phyloP scores from a whole-genome alignment of 1,140 invertebrate species.

The Zaprionus gabonicus region DNA sequence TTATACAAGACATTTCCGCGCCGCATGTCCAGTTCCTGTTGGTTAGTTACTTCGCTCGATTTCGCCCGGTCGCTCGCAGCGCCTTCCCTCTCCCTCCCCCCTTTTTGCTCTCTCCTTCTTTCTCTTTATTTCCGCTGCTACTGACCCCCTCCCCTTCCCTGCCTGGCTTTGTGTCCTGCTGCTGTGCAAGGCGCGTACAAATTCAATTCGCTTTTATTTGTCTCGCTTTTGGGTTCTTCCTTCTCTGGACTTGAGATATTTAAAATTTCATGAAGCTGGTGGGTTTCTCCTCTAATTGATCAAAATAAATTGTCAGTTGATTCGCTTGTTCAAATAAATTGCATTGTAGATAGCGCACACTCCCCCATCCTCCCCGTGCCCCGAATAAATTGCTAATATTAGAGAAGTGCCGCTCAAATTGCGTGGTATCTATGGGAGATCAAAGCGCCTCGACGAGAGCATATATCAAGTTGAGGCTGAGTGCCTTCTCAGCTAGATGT shows the following conservation, averaged over 20 bases:
- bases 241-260: conserved; percentile 22
- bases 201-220: conserved; percentile 47
- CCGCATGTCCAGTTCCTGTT: conserved; percentile 77
- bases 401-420: background rate
- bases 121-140: conserved; percentile 38
- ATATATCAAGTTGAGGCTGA: background rate
- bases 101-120: conserved; percentile 14
- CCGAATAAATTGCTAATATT: background rate
- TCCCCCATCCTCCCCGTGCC: background rate
- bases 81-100: conserved; percentile 23
- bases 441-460: background rate
- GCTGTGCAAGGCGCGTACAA: conserved; percentile 19
- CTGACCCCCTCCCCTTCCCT: background rate
- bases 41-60: conserved; percentile 54
- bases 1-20: conserved; percentile 76
- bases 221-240: conserved; percentile 9
- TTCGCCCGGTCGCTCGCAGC: conserved; percentile 44
- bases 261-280: conserved; percentile 30
- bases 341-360: background rate
- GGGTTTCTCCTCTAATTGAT: conserved; percentile 9
- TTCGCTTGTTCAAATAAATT: conserved; percentile 14
- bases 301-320: conserved; percentile 19
- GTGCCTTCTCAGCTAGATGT: background rate
- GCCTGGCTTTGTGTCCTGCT: conserved; percentile 23
- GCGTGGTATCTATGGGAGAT: conserved; percentile 1